Evolutionary conservation across 92 coral and sea anemone genomes (phyloP).

Genomic region (Desmophyllum pertusum): DNA sequence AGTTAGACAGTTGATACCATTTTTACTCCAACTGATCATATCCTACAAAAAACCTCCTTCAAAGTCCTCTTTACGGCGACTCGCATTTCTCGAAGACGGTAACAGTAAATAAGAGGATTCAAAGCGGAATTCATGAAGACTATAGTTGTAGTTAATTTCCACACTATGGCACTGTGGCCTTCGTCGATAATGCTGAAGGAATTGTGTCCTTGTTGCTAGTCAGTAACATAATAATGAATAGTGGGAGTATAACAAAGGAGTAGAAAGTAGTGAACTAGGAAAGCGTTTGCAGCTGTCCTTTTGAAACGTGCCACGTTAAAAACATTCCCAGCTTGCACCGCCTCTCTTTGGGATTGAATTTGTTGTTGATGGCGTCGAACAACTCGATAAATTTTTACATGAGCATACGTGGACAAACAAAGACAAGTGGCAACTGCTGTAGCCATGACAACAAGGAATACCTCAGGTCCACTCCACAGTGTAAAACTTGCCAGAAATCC

Average conservation of each 20-base stretch:
- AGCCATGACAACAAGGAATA: not conserved
- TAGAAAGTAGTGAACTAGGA: not conserved
- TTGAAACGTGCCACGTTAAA: constrained; percentile 10
- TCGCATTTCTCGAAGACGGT: constrained; percentile 11
- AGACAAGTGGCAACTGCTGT: not conserved
- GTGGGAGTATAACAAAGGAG: constrained; percentile 3
- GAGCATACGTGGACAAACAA: not conserved
- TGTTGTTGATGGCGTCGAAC: constrained; percentile 10
- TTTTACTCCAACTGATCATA: no score
- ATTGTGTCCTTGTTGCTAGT: not conserved
- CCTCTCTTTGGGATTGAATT: not conserved
- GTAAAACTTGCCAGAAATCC: not conserved
- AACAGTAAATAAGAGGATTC: constrained; percentile 15
- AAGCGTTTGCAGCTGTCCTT: not conserved
- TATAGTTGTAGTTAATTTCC: not conserved
- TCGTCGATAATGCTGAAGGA: not conserved
- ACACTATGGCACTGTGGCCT: not conserved
- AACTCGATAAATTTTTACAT: not conserved
- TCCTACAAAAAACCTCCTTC: not conserved
- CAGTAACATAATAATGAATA: not conserved
- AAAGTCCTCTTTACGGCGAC: not conserved
- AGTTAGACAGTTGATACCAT: no score
- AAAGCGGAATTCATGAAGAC: constrained; percentile 17
- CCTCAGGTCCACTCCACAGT: not conserved
- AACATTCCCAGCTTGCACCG: not conserved